Evolutionary conservation across 2,888 invertebrate genomes (phyloP), one percentile per base, ranked within the genome.

Genomic region (Andricus quercusramuli): DNA sequence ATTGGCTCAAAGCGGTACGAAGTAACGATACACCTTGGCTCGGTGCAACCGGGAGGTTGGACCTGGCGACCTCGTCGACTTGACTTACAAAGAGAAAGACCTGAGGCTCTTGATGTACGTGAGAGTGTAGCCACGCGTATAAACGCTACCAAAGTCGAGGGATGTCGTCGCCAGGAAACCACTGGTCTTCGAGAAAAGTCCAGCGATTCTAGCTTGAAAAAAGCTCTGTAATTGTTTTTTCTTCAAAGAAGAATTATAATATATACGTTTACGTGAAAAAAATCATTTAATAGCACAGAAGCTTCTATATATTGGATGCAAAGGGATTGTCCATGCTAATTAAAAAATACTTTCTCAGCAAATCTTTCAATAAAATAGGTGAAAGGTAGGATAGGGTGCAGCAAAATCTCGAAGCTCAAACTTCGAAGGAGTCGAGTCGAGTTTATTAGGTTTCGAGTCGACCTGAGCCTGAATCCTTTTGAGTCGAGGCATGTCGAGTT

Each of bases 21-120:
- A 91, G 91, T 91, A 92, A 91, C 90, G 90, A 88, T 90, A 92
- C 90, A 92, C 91, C 91, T 91, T 90, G 87, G 83, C 87, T 81
- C 80, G 77, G 47, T 78, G 83, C 56, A 74, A 74, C 56, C 20
- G 81, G 86, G 85, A 88, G 85, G 86, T 85, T 84, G 85, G 85
- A 87, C 84, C 84, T 83, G 80, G 77, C 83, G 84, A 83, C 86
- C 84, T 84, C 86, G 83, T 80, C 83, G 85, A 87, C 87, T 90
- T 89, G 85, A 85, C 88, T 88, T 84, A 88, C 88, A 88, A 89
- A 89, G 89, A 86, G 87, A 88, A 84, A 74, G 74, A 74, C 56
- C 56, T 56, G 56, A 74, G 80, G 83, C 81, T 83, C 77, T 78
- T 80, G 82, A 79, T 79, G 80, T 84, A 82, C 83, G 79, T 83